phyloP scores from a whole-genome alignment of 2,797 vertebrate species.

The Lateolabrax maculatus region DNA sequence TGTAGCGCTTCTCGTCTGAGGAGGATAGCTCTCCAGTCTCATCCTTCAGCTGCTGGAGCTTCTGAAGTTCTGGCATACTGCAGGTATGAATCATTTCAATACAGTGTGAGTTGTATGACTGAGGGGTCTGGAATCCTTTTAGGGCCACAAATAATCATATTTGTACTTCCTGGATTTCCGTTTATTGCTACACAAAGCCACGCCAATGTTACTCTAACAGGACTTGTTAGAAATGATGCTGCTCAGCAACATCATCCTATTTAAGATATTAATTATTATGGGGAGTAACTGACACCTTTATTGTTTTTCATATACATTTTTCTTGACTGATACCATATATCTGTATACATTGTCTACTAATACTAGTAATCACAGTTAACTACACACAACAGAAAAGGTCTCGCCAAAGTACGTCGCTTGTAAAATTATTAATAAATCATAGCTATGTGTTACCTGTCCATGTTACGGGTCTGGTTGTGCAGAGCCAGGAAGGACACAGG shows the following conservation, averaged over 20 bases:
- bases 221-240: neutral
- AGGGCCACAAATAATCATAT: neutral
- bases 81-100: conserved; percentile 8
- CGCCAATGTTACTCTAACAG: neutral
- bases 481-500: conserved; percentile 95
- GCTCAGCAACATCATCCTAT: neutral
- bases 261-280: neutral
- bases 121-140: neutral
- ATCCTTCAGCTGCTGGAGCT: conserved; percentile 95
- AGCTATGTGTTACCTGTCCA: conserved; percentile 90
- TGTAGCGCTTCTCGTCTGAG: conserved; percentile 94
- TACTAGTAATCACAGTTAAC: neutral
- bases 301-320: neutral
- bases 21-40: conserved; percentile 96
- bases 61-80: conserved; percentile 98
- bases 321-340: neutral
- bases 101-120: neutral
- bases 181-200: neutral
- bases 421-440: neutral
- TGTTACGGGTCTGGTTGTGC: conserved; percentile 97
- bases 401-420: neutral
- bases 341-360: neutral
- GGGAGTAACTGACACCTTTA: neutral
- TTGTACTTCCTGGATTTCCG: neutral
- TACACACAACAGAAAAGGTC: neutral